phyloP scores from a whole-genome alignment of 1,140 invertebrate genomes.

The Thaumatotibia leucotreta region DNA sequence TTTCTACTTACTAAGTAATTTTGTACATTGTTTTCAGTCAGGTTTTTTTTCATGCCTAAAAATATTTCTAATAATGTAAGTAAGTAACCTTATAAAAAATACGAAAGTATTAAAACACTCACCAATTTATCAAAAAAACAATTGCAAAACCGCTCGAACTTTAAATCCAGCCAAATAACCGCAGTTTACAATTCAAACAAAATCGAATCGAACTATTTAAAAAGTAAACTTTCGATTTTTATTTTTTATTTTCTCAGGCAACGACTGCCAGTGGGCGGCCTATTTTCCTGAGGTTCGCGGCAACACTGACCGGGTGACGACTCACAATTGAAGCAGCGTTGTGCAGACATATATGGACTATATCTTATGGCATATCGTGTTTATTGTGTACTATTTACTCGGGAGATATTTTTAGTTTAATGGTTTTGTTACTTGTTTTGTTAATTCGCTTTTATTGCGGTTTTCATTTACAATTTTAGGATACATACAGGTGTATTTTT shows the following conservation, averaged over 20 bases:
- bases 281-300: constrained; percentile 49
- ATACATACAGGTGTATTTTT: no score
- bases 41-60: no score
- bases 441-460: neutral
- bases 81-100: no score
- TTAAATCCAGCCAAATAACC: constrained; percentile 2
- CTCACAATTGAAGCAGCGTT: neutral
- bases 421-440: neutral
- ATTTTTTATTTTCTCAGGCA: constrained; percentile 34
- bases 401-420: neutral
- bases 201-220: constrained; percentile 40
- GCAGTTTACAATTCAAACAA: constrained; percentile 20
- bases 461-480: no score
- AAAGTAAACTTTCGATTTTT: constrained; percentile 43
- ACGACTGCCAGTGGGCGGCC: constrained; percentile 36
- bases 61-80: no score
- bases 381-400: neutral
- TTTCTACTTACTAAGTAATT: no score
- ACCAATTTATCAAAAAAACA: neutral
- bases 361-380: neutral
- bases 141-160: neutral
- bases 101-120: neutral
- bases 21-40: no score
- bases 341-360: neutral
- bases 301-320: constrained; percentile 35